These are phyloP conservation scores for Penaeus japonicus DNA, from an alignment of 1,140 invertebrate genomes.

Conservation along the genomic window DNA sequence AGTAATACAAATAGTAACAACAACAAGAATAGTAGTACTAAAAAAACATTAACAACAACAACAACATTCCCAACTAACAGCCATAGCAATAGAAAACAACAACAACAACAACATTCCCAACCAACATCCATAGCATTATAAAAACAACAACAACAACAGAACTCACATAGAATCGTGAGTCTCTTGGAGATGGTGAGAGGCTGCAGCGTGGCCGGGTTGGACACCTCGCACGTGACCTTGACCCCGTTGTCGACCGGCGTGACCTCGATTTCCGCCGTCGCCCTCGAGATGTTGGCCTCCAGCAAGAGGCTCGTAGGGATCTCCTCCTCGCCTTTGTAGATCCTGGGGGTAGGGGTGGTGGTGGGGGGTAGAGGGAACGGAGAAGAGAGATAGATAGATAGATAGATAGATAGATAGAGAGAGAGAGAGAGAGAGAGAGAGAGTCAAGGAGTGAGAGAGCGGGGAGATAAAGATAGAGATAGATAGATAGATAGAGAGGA, in stretches of 20 bases:
- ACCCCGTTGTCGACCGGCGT: background rate
- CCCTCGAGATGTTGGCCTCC: background rate
- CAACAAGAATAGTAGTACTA: no score
- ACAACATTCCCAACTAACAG: no score
- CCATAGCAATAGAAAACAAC: no score
- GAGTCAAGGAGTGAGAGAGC: background rate
- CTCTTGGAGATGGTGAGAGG: background rate
- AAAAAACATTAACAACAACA: no score
- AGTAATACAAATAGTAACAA: no score
- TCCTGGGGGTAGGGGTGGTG: background rate
- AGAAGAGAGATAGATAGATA: background rate
- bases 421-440: background rate
- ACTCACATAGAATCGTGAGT: slow-evolving; percentile 20
- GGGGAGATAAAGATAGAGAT: background rate
- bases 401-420: background rate
- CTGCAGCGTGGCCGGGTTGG: background rate
- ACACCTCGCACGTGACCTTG: slow-evolving; percentile 3
- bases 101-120: no score
- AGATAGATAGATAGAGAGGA: background rate
- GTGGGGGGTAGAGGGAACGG: background rate
- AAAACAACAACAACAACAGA: no score
- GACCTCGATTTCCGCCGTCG: slow-evolving; percentile 24
- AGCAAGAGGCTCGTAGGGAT: background rate
- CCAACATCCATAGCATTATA: no score
- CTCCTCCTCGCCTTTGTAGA: slow-evolving; percentile 25